phyloP scores from a whole-genome alignment of 2,797 vertebrate genomes.

The Numenius phaeopus region DNA sequence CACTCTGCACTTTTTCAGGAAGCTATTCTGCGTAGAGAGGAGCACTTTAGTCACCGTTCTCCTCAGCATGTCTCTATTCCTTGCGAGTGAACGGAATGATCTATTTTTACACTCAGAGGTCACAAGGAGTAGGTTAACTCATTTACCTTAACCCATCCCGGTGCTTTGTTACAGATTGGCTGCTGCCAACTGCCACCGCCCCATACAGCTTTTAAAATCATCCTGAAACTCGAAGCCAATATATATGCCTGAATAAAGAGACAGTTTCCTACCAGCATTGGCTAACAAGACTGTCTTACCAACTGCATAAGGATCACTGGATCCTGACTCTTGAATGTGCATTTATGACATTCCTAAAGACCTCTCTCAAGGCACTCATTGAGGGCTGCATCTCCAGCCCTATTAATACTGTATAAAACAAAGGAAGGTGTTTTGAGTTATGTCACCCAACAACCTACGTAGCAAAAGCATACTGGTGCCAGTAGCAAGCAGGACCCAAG shows the following conservation, averaged over 20 bases:
- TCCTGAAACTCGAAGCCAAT: neutral
- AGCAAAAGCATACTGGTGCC: neutral
- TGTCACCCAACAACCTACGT: neutral
- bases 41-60: constrained; percentile 20
- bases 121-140: neutral
- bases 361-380: neutral
- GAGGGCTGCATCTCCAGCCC: neutral
- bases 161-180: neutral
- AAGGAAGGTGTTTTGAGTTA: neutral
- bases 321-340: neutral
- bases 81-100: neutral
- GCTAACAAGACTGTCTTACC: neutral
- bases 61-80: neutral
- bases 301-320: neutral
- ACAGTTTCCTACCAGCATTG: neutral
- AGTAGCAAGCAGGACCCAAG: neutral
- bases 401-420: neutral
- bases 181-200: neutral
- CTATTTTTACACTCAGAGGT: constrained; percentile 11
- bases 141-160: neutral
- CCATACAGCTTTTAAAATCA: neutral
- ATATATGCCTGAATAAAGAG: neutral
- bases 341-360: neutral
- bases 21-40: neutral
- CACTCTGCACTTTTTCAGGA: neutral